phyloP scores from a whole-genome alignment of 2,797 vertebrate genomes.

The Philypnodon macrostomus region DNA sequence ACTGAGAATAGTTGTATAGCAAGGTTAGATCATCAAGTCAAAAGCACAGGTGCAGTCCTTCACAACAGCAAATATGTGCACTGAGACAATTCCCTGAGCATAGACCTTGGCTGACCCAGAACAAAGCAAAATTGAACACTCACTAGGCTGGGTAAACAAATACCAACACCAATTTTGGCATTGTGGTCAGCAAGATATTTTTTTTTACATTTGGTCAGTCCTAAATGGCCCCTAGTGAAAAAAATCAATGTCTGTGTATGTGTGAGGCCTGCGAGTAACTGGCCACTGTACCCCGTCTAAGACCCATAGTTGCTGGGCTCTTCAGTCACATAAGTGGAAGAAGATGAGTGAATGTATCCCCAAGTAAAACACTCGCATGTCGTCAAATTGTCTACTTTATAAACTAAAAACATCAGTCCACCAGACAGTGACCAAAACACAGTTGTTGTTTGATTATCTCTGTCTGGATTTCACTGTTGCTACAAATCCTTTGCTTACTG shows the following conservation, averaged over 20 bases:
- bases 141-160: conserved; percentile 28
- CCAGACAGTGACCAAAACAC: not conserved
- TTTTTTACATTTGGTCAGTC: no score
- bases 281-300: no score
- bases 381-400: no score
- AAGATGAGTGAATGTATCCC: no score
- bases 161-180: conserved; percentile 30
- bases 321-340: no score
- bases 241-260: no score
- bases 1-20: not conserved
- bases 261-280: no score
- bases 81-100: conserved; percentile 35
- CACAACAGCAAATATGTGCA: conserved; percentile 35
- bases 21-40: conserved; percentile 20
- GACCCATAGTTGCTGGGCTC: no score
- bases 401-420: no score
- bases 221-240: no score
- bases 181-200: no score
- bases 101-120: conserved; percentile 19
- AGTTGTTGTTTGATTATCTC: conserved; percentile 28
- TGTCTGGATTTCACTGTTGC: conserved; percentile 31
- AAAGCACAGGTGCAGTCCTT: conserved; percentile 29
- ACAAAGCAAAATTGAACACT: conserved; percentile 21
- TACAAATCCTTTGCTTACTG: conserved; percentile 32
- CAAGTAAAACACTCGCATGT: no score